Evolutionary conservation across 1,140 invertebrate genomes (phyloP), one percentile per base, ranked within the genome.

Genomic region (Plodia interpunctella): DNA sequence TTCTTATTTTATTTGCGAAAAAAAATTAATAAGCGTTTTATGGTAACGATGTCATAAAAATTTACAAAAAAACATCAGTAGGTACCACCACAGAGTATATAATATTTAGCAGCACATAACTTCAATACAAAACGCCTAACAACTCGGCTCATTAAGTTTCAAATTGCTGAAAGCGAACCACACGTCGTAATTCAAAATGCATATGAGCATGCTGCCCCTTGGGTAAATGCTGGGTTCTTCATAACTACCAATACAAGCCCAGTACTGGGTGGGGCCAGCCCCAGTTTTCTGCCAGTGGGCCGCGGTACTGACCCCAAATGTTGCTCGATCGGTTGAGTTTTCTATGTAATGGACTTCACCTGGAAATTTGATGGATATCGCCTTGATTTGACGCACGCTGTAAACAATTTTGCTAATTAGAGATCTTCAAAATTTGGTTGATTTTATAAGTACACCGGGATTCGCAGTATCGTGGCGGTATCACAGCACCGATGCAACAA

Each of bases 91-190:
- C n/a, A n/a, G n/a, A n/a, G n/a, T n/a, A n/a, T n/a, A n/a, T n/a
- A n/a, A n/a, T n/a, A n/a, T n/a, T n/a, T n/a, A n/a, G n/a, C n/a
- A n/a, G n/a, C n/a, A n/a, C 30, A 1, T 32, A 32, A 32, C 1
- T 32, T 32, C 10, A 50, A 57, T 38, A 44, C 17, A 49, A 62
- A 57, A 49, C 11, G 5, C 21, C 52, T 58, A 65, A 56, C 72
- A 80, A 8, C 60, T 32, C 5, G 72, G 76, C 61, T 78, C 76
- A 10, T 66, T 66, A n/a, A 75, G 55, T 69, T 78, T 81, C 0
- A 81, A 75, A 58, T 69, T 74, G 59, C 74, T 72, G 67, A 78
- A 80, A 4, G 57, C 57, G n/a, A 52, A 35, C 78, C 75, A 80
- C 11, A 80, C 32, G 20, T 50, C 38, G 35, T 71, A 78, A 57